Conservation (phyloP, 2,113 vertebrate species). For the Muntiacus muntjak region DNA sequence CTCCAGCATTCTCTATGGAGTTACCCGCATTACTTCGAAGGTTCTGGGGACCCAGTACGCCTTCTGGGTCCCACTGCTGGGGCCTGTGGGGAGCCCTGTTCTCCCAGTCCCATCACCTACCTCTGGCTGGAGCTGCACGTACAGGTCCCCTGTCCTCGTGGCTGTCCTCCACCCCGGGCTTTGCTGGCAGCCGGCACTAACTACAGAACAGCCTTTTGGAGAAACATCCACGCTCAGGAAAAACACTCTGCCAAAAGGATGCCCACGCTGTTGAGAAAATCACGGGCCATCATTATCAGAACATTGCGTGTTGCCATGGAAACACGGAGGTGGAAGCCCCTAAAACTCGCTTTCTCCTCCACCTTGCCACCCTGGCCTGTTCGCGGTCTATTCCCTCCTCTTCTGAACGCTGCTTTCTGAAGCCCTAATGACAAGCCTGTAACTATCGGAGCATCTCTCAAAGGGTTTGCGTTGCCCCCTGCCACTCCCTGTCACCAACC, state of each 20-base stretch:
- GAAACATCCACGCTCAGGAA: not conserved
- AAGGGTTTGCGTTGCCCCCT: not conserved
- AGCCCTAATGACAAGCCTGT: not conserved
- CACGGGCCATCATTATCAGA: not conserved
- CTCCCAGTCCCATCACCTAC: not conserved
- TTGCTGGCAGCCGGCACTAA: not conserved
- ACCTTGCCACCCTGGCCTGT: too few relatives aligned
- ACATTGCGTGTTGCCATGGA: rapidly evolving
- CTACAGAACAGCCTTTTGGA: not conserved
- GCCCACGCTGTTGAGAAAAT: not conserved
- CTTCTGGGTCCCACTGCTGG: not conserved
- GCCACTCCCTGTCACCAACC: slow-evolving; percentile 23
- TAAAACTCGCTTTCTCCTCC: rapidly evolving
- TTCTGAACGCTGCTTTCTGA: not conserved
- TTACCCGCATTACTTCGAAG: not conserved
- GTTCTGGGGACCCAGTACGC: not conserved
- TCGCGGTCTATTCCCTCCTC: not conserved
- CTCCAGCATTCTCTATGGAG: not conserved
- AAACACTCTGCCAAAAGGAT: not conserved
- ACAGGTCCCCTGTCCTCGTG: rapidly evolving
- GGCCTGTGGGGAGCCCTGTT: rapidly evolving
- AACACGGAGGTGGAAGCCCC: not conserved
- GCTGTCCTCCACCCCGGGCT: not conserved
- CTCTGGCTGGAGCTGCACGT: not conserved
- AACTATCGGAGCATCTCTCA: not conserved